These are phyloP conservation scores for Tylochromis polylepis DNA, from an alignment of 2,113 vertebrate species.

Conservation along the genomic window DNA sequence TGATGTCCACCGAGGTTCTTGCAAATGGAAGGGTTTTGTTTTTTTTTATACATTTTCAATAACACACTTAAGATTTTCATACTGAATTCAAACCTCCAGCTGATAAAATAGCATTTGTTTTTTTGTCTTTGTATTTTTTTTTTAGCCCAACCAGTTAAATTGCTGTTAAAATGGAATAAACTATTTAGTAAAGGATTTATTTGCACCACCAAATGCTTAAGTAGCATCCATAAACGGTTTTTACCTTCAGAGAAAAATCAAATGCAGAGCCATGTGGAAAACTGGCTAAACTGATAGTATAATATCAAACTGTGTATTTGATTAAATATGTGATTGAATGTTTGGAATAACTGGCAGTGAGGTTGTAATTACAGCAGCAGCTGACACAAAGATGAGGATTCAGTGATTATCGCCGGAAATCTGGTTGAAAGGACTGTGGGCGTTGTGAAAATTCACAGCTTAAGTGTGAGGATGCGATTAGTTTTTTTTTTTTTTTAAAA, in stretches of 20 bases:
- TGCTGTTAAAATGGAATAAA: neutral
- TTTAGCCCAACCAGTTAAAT: neutral
- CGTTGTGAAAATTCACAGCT: neutral
- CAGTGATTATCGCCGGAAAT: neutral
- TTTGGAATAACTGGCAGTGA: neutral
- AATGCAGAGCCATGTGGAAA: neutral
- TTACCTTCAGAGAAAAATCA: neutral
- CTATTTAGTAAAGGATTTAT: neutral
- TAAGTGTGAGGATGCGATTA: neutral
- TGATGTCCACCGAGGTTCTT: neutral
- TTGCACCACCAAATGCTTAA: neutral
- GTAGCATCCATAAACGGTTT: neutral
- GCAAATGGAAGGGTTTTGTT: neutral
- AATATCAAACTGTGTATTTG: neutral
- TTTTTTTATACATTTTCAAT: too few relatives aligned
- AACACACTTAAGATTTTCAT: neutral
- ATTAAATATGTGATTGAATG: neutral
- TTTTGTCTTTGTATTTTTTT: too few relatives aligned
- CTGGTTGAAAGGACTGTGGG: neutral
- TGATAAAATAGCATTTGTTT: neutral
- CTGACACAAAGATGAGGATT: neutral
- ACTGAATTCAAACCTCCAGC: neutral
- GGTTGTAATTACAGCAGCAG: neutral
- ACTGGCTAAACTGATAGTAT: neutral
- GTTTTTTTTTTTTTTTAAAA: neutral